phyloP scores from a whole-genome alignment of 92 coral and sea anemone species.

The Diadumene lineata region DNA sequence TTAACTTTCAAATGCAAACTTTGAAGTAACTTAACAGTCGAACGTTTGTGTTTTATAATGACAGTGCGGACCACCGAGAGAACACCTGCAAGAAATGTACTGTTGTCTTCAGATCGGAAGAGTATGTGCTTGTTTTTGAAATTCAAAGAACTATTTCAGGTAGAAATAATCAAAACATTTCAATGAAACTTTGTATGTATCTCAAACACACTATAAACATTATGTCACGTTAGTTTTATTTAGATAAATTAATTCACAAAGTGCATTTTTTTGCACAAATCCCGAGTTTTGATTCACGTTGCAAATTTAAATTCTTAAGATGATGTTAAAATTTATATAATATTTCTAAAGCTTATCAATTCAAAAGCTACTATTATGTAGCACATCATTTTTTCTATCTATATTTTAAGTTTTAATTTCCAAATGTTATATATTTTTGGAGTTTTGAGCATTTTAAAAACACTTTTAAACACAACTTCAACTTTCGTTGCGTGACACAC shows the following conservation, averaged over 20 bases:
- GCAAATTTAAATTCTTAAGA: no score
- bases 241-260: no score
- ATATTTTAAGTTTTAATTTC: background rate
- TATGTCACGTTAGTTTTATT: background rate
- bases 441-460: background rate
- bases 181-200: background rate
- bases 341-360: background rate
- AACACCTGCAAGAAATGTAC: conserved; percentile 31
- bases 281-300: no score
- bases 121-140: conserved; percentile 31
- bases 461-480: conserved; percentile 22
- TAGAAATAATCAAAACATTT: background rate
- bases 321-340: no score
- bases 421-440: background rate
- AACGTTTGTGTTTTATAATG: conserved; percentile 19
- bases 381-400: background rate
- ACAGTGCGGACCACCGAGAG: conserved; percentile 80
- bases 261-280: no score
- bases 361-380: background rate
- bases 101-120: background rate
- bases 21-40: background rate
- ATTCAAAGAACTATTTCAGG: background rate
- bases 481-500: conserved; percentile 12
- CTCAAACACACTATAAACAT: background rate
- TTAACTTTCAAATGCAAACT: background rate